These are phyloP conservation scores for Excalfactoria chinensis DNA, from an alignment of 2,113 vertebrate species.

Conservation along the genomic window DNA sequence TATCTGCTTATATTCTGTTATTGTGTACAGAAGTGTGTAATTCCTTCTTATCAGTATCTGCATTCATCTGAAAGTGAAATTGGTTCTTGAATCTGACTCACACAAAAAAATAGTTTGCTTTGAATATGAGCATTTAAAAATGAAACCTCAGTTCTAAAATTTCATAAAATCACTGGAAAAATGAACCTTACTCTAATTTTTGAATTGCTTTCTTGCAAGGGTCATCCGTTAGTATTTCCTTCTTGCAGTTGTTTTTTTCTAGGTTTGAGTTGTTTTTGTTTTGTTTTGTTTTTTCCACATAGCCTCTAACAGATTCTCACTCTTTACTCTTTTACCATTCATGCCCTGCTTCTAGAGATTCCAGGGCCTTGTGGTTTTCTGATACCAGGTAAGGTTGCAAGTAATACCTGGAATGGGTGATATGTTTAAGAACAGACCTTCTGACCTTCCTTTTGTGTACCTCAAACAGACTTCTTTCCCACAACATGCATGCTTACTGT, in stretches of 20 bases:
- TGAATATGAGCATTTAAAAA: neutral
- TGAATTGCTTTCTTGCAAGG: neutral
- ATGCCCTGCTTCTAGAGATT: constrained; percentile 84
- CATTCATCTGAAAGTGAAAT: neutral
- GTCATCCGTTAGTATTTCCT: neutral
- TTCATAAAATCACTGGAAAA: neutral
- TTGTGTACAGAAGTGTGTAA: neutral
- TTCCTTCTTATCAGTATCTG: neutral
- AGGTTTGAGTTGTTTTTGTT: neutral
- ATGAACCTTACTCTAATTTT: neutral
- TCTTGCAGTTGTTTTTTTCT: neutral
- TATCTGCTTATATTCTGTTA: neutral
- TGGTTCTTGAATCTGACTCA: neutral
- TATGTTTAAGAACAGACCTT: constrained; percentile 57
- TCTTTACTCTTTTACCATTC: constrained; percentile 79
- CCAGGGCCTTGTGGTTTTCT: constrained; percentile 94
- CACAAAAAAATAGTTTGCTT: neutral
- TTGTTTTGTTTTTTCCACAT: neutral
- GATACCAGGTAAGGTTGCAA: constrained; percentile 89
- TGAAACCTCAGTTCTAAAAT: neutral
- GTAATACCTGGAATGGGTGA: constrained; percentile 47
- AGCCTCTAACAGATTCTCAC: constrained; percentile 68
- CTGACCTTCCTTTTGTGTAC: constrained; percentile 57
- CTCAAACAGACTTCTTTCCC: constrained; percentile 28
- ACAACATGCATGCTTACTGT: neutral